These are phyloP conservation scores for Neostethus bicornis DNA, from an alignment of 2,797 vertebrate genomes.

Conservation along the genomic window DNA sequence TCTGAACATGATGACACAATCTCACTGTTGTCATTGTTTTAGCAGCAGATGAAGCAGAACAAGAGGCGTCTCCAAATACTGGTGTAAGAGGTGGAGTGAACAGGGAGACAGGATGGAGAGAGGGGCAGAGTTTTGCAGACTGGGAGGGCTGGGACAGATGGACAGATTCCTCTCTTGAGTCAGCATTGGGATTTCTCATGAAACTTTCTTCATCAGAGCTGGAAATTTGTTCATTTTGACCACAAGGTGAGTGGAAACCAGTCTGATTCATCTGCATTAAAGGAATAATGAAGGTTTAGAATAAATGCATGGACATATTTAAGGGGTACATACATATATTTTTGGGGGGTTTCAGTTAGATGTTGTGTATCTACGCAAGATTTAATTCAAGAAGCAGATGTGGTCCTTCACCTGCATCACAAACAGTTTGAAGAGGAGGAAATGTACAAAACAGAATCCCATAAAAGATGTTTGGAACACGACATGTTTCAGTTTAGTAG, in stretches of 20 bases:
- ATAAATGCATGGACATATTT: background rate
- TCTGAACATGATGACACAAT: background rate
- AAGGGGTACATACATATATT: background rate
- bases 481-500: conserved; percentile 22
- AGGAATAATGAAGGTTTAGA: background rate
- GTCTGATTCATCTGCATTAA: background rate
- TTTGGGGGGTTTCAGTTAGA: background rate
- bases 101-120: conserved; percentile 37
- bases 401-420: conserved; percentile 33
- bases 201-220: background rate
- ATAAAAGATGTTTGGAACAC: conserved; percentile 5
- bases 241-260: conserved; percentile 46
- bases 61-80: conserved; percentile 44
- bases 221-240: background rate
- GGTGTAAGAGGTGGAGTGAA: conserved; percentile 47
- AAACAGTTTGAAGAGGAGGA: conserved; percentile 35
- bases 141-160: conserved; percentile 18
- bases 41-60: conserved; percentile 21
- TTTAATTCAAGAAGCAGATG: conserved; percentile 1
- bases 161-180: background rate
- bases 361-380: conserved; percentile 27
- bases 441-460: conserved; percentile 47
- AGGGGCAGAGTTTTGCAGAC: conserved; percentile 36
- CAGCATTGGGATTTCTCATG: conserved; percentile 10
- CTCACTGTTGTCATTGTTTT: conserved; percentile 15